Evolutionary conservation across 2,113 vertebrate genomes (phyloP).

Genomic region (Enhydra lutris): DNA sequence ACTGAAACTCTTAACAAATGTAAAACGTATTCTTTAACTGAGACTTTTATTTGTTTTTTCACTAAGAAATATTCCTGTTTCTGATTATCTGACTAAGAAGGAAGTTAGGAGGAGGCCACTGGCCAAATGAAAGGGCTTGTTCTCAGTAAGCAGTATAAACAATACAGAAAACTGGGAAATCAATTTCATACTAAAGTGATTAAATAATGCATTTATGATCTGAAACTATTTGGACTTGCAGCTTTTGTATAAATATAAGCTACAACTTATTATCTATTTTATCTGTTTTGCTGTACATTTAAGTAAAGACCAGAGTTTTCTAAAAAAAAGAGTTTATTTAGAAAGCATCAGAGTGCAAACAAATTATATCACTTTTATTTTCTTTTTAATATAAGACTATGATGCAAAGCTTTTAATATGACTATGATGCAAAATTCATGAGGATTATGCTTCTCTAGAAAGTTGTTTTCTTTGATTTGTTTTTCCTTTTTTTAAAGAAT

Average conservation of each 20-base stretch:
- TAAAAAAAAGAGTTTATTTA: not conserved
- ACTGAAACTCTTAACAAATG: not conserved
- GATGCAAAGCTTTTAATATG: slow-evolving; percentile 68
- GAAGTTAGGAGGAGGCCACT: not conserved
- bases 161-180: not conserved
- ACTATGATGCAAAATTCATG: slow-evolving; percentile 53
- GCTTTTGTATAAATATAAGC: slow-evolving; percentile 81
- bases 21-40: not conserved
- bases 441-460: slow-evolving; percentile 16
- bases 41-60: not conserved
- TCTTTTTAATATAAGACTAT: slow-evolving; percentile 78
- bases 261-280: slow-evolving; percentile 85
- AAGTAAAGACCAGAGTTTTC: not conserved
- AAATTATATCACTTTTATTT: slow-evolving; percentile 83
- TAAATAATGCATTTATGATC: slow-evolving; percentile 67
- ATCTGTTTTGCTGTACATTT: slow-evolving; percentile 78
- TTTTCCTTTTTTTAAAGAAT: slow-evolving; percentile 9
- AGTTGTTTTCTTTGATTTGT: not conserved
- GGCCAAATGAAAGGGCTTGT: not conserved
- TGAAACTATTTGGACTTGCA: slow-evolving; percentile 54
- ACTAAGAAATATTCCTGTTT: not conserved
- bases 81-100: not conserved
- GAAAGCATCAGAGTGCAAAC: not conserved
- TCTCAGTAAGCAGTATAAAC: not conserved
- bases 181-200: slow-evolving; percentile 65